Evolutionary conservation across 2,113 vertebrate genomes (phyloP), one percentile per base, ranked within the genome.

Genomic region (Anthoscopus minutus): DNA sequence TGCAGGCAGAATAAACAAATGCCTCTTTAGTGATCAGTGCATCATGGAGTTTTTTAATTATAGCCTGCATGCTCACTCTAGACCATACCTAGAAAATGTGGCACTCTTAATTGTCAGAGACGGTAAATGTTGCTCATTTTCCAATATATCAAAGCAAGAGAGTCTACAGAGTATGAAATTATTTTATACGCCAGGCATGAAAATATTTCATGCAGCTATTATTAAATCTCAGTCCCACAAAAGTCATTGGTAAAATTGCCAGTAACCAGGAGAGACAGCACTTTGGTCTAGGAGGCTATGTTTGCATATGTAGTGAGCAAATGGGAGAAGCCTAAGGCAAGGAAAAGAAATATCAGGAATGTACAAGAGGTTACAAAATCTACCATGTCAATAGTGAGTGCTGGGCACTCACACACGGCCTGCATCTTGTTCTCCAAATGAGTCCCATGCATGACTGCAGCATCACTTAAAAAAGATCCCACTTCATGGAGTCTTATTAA

Each of bases 1-100:
- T 48, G 62, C 47, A 93, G 81, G 89, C 66, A 89, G 72, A 90
- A 94, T 54, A 86, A 95, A 87, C 51, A 83, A 95, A 92, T 58
- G 50, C 19, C 81, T 88, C 81, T 92, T 82, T 64, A 54, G 61
- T 91, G 85, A 86, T 90, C 66, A 69, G 50, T 50, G 44, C 86
- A 91, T 81, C 56, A 60, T 50, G 64, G 8, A 7, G 2, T 24
- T 48, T 56, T 91, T 86, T 76, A 93, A 94, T 93, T 94, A 85
- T 4, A 94, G 70, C 27, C 81, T 91, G 50, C 56, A 62, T 33
- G 6, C 35, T 83, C 40, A 56, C 42, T 90, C 51, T 58, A 81
- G 62, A 88, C 54, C 27, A 74, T 87, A 77, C 60, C 31, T 60
- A 56, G 72, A 62, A 73, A 92, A 92, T 0, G 3, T 70, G 69